A percentile compares a stretch with the other conserved stretches of the same genome.
These are phyloP conservation scores for Pangasius djambal DNA, from an alignment of 2,797 vertebrate species.

Conservation along the genomic window DNA sequence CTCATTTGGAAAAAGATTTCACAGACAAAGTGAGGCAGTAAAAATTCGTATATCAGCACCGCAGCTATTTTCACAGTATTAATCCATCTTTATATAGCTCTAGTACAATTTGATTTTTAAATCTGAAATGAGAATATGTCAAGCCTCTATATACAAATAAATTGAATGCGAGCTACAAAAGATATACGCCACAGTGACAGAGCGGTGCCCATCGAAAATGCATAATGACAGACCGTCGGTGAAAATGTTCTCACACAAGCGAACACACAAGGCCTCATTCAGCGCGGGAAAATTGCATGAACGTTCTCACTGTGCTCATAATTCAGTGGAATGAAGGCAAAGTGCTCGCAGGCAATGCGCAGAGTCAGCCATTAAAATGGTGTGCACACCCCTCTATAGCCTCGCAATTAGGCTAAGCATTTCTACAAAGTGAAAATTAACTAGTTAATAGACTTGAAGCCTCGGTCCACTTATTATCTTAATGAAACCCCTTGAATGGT, in stretches of 20 bases:
- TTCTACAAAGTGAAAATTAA: slow-evolving; percentile 3
- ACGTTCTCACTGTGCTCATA: background rate
- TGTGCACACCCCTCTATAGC: background rate
- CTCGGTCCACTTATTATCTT: background rate
- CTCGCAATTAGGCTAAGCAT: background rate
- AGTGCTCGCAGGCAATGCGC: background rate
- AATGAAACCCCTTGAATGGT: background rate
- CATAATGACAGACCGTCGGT: background rate
- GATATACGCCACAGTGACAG: background rate
- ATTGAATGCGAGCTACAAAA: background rate
- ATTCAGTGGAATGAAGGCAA: slow-evolving; percentile 2
- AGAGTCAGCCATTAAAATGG: background rate
- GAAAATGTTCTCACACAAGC: background rate
- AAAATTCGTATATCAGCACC: background rate
- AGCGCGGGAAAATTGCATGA: background rate
- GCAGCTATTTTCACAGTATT: slow-evolving; percentile 3
- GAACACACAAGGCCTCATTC: background rate
- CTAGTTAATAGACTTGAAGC: background rate
- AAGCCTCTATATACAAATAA: slow-evolving; percentile 11
- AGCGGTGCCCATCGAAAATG: background rate
- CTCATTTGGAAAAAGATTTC: slow-evolving; percentile 17
- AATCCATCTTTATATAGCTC: slow-evolving; percentile 3
- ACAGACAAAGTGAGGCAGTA: slow-evolving; percentile 8
- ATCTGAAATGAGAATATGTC: background rate
- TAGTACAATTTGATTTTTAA: background rate